A percentile compares a stretch with the other conserved stretches of the same genome.
Conservation (phyloP, 2,113 vertebrate species). For the Helogale parvula region DNA sequence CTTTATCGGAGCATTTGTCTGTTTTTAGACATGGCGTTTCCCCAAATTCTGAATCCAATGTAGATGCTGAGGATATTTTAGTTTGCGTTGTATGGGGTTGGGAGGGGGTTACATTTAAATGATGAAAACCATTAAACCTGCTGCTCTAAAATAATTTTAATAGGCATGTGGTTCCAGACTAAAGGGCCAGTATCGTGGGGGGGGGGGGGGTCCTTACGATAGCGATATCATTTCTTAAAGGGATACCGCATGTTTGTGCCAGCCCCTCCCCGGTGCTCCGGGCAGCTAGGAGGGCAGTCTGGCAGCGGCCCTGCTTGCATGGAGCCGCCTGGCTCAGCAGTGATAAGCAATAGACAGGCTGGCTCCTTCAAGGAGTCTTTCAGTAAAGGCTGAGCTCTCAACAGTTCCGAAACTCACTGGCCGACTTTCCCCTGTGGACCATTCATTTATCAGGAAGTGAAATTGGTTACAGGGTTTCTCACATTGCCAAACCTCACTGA, state of each 20-base stretch:
- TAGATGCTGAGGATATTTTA: background rate
- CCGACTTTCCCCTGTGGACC: constrained; percentile 84
- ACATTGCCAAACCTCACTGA: constrained; percentile 88
- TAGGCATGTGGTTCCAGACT: background rate
- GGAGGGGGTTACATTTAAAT: constrained; percentile 28
- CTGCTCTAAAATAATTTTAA: constrained; percentile 2
- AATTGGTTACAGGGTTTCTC: constrained; percentile 88
- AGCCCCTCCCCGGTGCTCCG: background rate
- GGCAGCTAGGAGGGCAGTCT: constrained; percentile 65
- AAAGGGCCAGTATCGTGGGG: background rate
- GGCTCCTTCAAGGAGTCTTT: constrained; percentile 90
- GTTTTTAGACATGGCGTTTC: background rate
- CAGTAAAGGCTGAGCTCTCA: constrained; percentile 83
- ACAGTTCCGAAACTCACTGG: constrained; percentile 85
- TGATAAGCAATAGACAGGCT: constrained; percentile 93
- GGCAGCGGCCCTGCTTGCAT: constrained; percentile 82
- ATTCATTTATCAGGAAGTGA: constrained; percentile 90
- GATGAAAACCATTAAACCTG: background rate
- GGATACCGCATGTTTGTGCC: background rate
- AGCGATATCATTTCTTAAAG: constrained; percentile 25
- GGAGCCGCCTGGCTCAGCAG: constrained; percentile 85
- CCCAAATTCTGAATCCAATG: background rate
- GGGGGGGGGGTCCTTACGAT: background rate
- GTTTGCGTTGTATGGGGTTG: background rate
- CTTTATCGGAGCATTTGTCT: background rate